Conservation (phyloP, 2,113 vertebrate species). For the Ailuropoda melanoleuca region DNA sequence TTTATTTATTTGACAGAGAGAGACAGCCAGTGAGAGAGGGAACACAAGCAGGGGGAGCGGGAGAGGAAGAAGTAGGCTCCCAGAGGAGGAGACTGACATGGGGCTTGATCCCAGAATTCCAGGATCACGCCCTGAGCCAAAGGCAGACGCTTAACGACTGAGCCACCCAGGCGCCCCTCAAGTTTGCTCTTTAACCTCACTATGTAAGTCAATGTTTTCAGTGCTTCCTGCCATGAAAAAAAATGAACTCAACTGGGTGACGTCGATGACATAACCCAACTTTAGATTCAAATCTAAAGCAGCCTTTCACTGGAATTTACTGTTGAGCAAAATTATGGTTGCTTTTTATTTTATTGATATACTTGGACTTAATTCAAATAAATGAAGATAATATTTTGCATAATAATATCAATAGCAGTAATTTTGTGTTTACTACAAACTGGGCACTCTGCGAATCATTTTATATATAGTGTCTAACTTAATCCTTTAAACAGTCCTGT, state of each 20-base stretch:
- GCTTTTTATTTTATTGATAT: conserved; percentile 6
- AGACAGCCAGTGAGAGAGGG: too few relatives aligned
- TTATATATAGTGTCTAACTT: not conserved
- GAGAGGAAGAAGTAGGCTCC: too few relatives aligned
- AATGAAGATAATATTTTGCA: not conserved
- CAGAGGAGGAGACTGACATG: too few relatives aligned
- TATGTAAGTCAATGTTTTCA: not conserved
- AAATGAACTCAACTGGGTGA: not conserved
- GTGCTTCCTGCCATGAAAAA: not conserved
- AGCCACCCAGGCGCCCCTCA: too few relatives aligned
- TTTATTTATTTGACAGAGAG: too few relatives aligned
- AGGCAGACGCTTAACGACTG: too few relatives aligned
- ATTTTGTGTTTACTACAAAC: not conserved
- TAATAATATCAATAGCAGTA: not conserved
- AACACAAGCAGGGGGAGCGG: too few relatives aligned
- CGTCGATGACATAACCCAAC: not conserved
- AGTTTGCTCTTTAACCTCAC: not conserved
- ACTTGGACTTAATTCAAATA: conserved; percentile 9
- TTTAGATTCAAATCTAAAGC: not conserved
- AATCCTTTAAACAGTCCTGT: not conserved
- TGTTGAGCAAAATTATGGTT: not conserved
- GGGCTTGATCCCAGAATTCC: too few relatives aligned
- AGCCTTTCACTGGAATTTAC: not conserved
- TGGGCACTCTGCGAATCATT: not conserved
- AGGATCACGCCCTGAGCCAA: too few relatives aligned